Evolutionary conservation across 2,888 invertebrate species (phyloP), one percentile per base, ranked within the genome.

Genomic region (Ptychoptera albimana): DNA sequence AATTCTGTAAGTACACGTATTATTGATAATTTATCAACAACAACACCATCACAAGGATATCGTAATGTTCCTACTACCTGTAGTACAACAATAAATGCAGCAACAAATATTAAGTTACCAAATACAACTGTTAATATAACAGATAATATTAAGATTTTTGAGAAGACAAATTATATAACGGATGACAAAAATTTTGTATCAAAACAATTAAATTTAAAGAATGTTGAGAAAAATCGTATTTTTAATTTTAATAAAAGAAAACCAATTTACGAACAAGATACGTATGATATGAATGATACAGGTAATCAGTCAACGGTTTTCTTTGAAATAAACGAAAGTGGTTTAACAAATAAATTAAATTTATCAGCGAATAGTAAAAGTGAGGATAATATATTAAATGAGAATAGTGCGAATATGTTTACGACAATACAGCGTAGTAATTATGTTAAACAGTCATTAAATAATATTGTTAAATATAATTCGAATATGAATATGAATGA

Each of bases 171-270:
- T 40, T 49, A 46, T 31, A 50, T 45, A 44, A 49, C 50, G 2
- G 46, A 51, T 39, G 49, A 51, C 12, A 49, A 49, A n/a, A 51
- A 51, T 49, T 46, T 52, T 7, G 48, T 48, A n/a, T 48, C 50
- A 8, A 50, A 49, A 32, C 49, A 50, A 29, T 45, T 46, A 13
- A 42, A 42, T 12, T 29, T 43, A 6, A 50, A 51, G 45, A 49
- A 49, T 42, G 46, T 50, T 12, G 51, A 52, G 37, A 50, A 50
- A 40, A 46, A 38, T 10, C 50, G 50, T 45, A 46, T 52, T 8
- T 50, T 50, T 37, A 45, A 37, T 31, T 42, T 47, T 23, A 50
- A 50, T 41, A 50, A 50, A 37, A 45, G 50, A 8, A 49, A 48
- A 42, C 48, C 50, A 9, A 45, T 49, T 12, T 50, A 51, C 41